A percentile compares a stretch with the other conserved stretches of the same genome.
Evolutionary conservation across 1,140 invertebrate species (phyloP).

Genomic region (Anagrus nilaparvatae): DNA sequence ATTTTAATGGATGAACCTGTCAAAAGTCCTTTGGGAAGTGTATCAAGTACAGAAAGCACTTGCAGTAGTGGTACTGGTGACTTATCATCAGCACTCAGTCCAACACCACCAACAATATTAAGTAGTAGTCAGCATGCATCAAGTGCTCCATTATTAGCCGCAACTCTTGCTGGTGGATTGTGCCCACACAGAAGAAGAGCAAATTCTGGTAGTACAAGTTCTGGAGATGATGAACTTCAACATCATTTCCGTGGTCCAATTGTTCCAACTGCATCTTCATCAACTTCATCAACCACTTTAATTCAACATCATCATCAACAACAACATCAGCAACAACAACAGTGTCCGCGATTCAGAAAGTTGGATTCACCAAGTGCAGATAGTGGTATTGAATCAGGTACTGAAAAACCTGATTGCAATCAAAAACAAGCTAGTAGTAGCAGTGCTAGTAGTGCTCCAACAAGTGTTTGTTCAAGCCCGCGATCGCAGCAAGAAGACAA

Average conservation of each 20-base stretch:
- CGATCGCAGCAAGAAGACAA: constrained; percentile 76
- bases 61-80: constrained; percentile 57
- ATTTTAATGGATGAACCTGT: constrained; percentile 64
- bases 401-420: constrained; percentile 70
- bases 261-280: constrained; percentile 35
- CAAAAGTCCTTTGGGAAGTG: constrained; percentile 73
- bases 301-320: not conserved
- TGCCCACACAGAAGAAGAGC: constrained; percentile 60
- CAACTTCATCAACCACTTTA: constrained; percentile 36
- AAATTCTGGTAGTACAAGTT: constrained; percentile 62
- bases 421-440: constrained; percentile 51
- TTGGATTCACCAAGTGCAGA: constrained; percentile 83
- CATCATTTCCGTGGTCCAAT: constrained; percentile 51
- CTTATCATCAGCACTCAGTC: constrained; percentile 41
- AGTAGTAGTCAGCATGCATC: constrained; percentile 43
- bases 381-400: constrained; percentile 87
- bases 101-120: too few species aligned
- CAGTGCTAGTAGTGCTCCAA: constrained; percentile 57
- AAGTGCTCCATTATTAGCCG: constrained; percentile 62
- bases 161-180: constrained; percentile 59
- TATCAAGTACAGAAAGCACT: constrained; percentile 73
- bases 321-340: constrained; percentile 7
- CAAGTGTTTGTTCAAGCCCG: constrained; percentile 75
- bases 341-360: constrained; percentile 59
- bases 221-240: constrained; percentile 61